Conservation (phyloP, 2,888 invertebrate genomes). For the Pycnomerus fuliginosus region DNA sequence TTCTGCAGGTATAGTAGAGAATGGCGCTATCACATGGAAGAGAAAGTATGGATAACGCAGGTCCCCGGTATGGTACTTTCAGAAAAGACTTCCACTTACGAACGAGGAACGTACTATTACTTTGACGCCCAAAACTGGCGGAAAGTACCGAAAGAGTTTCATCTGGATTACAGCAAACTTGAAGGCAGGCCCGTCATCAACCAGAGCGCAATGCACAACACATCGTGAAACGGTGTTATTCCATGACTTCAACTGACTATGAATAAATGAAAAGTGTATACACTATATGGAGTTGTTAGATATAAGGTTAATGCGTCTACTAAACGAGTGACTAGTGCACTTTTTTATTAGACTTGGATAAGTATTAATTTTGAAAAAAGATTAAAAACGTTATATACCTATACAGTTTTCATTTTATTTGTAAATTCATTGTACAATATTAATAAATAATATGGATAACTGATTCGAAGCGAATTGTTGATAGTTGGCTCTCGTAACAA, state of each 20-base stretch:
- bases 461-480: too few species aligned
- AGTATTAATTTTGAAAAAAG: constrained; percentile 46
- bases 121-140: constrained; percentile 99
- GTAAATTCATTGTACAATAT: constrained; percentile 53
- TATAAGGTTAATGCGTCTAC: constrained; percentile 35
- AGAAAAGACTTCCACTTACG: constrained; percentile 94
- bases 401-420: constrained; percentile 55
- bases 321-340: constrained; percentile 32
- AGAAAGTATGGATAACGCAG: constrained; percentile 98
- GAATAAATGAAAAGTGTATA: constrained; percentile 54
- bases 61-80: constrained; percentile 92
- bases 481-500: too few species aligned
- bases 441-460: constrained; percentile 45
- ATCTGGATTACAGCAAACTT: constrained; percentile 97
- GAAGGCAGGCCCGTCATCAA: constrained; percentile 76
- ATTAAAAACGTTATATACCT: constrained; percentile 47
- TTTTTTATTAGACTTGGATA: constrained; percentile 45
- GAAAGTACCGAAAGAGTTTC: constrained; percentile 98
- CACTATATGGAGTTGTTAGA: constrained; percentile 42
- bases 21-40: constrained; percentile 99
- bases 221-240: constrained; percentile 36
- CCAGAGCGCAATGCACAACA: constrained; percentile 27
- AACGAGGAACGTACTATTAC: constrained; percentile 98
- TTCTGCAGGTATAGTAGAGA: constrained; percentile 87
- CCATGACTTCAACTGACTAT: constrained; percentile 43